Evolutionary conservation across 2,113 vertebrate genomes (phyloP), one percentile per base, ranked within the genome.

Genomic region (Urocolius indicus): DNA sequence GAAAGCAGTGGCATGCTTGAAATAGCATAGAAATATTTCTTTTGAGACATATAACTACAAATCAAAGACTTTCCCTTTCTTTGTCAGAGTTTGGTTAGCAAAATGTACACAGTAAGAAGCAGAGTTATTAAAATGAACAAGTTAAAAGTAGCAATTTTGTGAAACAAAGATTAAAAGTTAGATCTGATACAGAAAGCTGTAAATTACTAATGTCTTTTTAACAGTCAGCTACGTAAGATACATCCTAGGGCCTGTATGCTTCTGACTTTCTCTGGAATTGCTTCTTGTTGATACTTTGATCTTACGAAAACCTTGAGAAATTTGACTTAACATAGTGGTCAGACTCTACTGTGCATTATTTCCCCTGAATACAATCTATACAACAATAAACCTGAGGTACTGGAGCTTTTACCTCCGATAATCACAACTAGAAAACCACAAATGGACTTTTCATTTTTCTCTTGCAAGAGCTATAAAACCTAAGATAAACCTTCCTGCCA

Each of bases 401-500:
- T 57, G 38, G 86, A 52, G 49, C 15, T 88, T 84, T 84, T 72
- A 54, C 58, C 80, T 89, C 57, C 46, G 72, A 46, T 77, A 95
- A 90, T 90, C 76, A 54, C 65, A 90, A 88, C 34, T 72, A 87
- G 57, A 93, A 94, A 95, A 84, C 88, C 93, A 90, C 90, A 93
- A 92, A 84, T 73, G 26, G 46, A 59, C 62, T 92, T 95, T 95
- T 94, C 66, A 86, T 94, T 96, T 96, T 91, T 94, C 76, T 73
- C 69, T 59, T 90, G 76, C 32, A 95, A 72, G 57, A 43, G 36
- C 61, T 71, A 20, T 95, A 96, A 94, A 97, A 81, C 15, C 41
- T 63, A 74, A 78, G 73, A 82, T 75, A 90, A 92, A 68, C 54
- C 14, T 18, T 78, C 58, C 48, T 89, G 90, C 93, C 92, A 96